These are phyloP conservation scores for Loris lydekkerianus DNA, from an alignment of 2,797 vertebrate genomes.

Conservation along the genomic window DNA sequence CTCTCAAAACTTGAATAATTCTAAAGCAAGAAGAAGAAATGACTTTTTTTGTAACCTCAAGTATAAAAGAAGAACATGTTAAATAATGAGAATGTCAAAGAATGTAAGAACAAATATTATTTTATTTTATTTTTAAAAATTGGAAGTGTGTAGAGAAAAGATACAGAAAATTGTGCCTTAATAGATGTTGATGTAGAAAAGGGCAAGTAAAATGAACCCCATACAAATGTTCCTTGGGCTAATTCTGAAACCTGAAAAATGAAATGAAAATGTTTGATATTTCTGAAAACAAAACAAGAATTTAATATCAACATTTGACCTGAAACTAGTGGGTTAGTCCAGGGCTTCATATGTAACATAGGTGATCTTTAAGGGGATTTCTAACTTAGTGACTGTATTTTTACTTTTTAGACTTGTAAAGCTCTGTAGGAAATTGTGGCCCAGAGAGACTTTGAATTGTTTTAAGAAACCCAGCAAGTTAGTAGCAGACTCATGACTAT, in stretches of 20 bases:
- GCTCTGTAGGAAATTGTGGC: neutral
- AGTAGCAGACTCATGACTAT: neutral
- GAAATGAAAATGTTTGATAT: neutral
- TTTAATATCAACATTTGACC: neutral
- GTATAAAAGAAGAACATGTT: neutral
- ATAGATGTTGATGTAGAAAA: neutral
- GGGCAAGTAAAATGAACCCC: neutral
- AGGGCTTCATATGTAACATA: neutral
- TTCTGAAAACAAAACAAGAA: neutral
- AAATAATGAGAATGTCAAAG: neutral
- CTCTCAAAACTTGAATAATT: neutral
- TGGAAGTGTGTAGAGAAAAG: neutral
- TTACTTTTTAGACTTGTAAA: neutral
- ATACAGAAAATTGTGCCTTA: neutral
- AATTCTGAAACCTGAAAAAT: neutral
- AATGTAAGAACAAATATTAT: neutral
- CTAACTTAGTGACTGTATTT: neutral
- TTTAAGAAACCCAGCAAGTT: neutral
- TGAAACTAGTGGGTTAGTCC: neutral
- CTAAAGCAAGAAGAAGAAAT: conserved; percentile 27
- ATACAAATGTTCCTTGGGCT: neutral
- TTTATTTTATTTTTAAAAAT: neutral
- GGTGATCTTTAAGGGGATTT: neutral
- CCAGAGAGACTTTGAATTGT: neutral
- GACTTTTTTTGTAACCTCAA: neutral